Evolutionary conservation across 2,113 vertebrate species (phyloP).

Genomic region (Hoplias malabaricus): DNA sequence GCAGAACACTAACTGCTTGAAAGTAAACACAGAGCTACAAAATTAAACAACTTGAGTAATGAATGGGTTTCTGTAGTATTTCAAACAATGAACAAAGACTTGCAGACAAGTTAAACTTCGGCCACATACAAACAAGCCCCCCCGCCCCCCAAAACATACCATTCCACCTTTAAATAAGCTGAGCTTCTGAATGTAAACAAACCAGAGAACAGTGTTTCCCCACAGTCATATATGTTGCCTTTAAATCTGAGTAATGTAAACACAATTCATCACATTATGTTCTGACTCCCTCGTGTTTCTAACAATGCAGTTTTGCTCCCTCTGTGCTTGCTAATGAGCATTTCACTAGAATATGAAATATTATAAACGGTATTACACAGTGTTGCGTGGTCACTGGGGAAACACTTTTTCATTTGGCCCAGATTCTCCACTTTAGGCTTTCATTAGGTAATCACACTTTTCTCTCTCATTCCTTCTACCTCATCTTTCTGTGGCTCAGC

Average conservation of each 20-base stretch:
- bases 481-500: constrained; percentile 44
- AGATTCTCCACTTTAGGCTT: constrained; percentile 38
- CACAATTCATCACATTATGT: constrained; percentile 2
- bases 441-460: constrained; percentile 38
- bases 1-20: no score
- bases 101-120: no score
- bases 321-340: constrained; percentile 19
- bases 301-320: constrained; percentile 1
- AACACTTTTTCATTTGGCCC: constrained; percentile 32
- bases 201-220: no score
- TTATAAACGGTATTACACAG: constrained; percentile 1
- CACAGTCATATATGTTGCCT: no score
- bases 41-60: no score
- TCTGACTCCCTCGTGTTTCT: neutral
- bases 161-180: no score
- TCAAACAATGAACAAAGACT: no score
- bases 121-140: no score
- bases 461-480: constrained; percentile 12
- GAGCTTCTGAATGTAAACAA: no score
- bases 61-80: no score
- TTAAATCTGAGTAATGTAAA: neutral
- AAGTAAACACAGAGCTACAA: no score
- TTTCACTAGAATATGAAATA: constrained; percentile 23
- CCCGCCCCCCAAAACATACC: no score
- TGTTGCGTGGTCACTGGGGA: constrained; percentile 7